Base-by-base conservation (phyloP, 1,140 invertebrate species). In the Drosophila arawakana region DNA sequence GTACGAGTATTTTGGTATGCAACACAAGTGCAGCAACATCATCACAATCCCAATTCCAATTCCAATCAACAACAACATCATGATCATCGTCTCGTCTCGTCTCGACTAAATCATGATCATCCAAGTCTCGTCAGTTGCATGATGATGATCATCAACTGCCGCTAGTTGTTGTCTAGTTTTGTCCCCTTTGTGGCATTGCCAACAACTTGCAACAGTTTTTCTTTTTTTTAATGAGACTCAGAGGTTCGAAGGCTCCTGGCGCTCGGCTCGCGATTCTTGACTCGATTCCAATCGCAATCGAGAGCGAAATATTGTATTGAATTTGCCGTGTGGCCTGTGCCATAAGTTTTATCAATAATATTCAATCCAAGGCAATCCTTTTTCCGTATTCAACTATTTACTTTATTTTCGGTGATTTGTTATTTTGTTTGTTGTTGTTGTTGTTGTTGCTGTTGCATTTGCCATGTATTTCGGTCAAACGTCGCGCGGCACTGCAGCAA, bases 271-370 rank as follows among this genome's bases (percentile, higher is more conserved):
- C 34, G 7, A 35, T 55, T 30, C 35, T 37, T 37, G n/a, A 34
- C n/a, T 54, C 46, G 18, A 18, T 25, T 18, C 35, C 9, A 39
- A 7, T 18, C 15, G 15, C 54, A 21, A 57, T 57, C 54, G 35
- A 39, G 35, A 57, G 66, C 65, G 49, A 69, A 65, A 49, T 62
- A 60, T 68, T 60, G 77, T 52, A 63, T 25, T 41, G 10, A 15
- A 78, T 74, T 77, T 70, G 70, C 61, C 67, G 7, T 54, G 7
- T 54, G 25, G 6, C 35, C 43, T 70, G 52, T 47, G 79, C 55
- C 59, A 82, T 67, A 90, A 90, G 86, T 90, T 90, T 90, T 90
- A 90, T 90, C 86, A 90, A 90, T 90, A 90, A 82, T 80, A 90
- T 86, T 80, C 81, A 86, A 86, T 82, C 73, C 73, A 85, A 90